Percentiles rank a stretch among this genome's conserved stretches.
Evolutionary conservation across 2,113 vertebrate genomes (phyloP).

Genomic region (Psephotus haematonotus): DNA sequence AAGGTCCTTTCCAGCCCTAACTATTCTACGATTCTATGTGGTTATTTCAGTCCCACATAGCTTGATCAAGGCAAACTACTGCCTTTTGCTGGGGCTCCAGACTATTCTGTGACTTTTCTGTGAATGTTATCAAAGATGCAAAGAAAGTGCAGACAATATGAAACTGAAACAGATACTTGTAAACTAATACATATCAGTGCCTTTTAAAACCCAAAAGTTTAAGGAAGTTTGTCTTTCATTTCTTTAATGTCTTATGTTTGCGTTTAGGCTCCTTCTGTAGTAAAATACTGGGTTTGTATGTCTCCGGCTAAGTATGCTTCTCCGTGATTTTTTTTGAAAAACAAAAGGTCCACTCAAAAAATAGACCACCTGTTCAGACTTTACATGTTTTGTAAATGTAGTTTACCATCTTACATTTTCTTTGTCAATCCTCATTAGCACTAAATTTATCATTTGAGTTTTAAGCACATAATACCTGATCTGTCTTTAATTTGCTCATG

Average conservation of each 20-base stretch:
- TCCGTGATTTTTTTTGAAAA: not conserved
- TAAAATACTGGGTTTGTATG: not conserved
- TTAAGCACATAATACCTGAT: not conserved
- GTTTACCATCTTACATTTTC: not conserved
- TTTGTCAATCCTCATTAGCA: not conserved
- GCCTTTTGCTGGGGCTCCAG: not conserved
- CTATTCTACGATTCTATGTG: not conserved
- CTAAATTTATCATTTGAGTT: not conserved
- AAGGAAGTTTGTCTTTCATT: not conserved
- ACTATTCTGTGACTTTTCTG: not conserved
- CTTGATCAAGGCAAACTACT: not conserved
- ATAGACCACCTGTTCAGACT: not conserved
- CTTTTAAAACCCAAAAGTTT: not conserved
- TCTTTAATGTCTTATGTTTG: not conserved
- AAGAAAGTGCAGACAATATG: not conserved
- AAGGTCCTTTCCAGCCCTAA: too few species aligned
- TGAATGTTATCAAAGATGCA: not conserved
- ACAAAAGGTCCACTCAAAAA: not conserved
- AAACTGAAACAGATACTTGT: not conserved
- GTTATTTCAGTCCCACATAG: not conserved
- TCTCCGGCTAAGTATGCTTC: not conserved
- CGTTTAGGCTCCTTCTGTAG: not conserved
- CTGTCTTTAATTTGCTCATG: not conserved
- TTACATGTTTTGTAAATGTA: not conserved
- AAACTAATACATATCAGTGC: not conserved